Evolutionary conservation across 2,113 vertebrate species (phyloP), one percentile per base, ranked within the genome.

Genomic region (Cyprinus carpio): DNA sequence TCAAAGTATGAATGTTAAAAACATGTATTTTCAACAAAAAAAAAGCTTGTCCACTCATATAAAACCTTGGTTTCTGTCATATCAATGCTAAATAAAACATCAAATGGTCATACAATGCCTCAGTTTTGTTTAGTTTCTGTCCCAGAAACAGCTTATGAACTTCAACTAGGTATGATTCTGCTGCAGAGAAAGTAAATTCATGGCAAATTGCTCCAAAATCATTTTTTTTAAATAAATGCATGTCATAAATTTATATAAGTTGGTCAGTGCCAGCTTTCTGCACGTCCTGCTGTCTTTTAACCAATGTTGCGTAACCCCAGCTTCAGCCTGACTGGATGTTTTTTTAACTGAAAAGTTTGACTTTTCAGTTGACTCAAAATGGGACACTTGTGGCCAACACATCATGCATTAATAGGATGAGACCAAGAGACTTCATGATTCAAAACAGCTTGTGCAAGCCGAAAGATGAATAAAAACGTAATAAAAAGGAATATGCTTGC

Each of bases 361-460:
- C 43, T 69, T 82, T 49, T 58, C n/a, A n/a, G n/a, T n/a, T n/a
- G n/a, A n/a, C n/a, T n/a, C 65, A 82, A 72, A 82, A n/a, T 0
- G 4, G 25, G 8, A 18, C 80, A 71, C 3, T 54, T 83, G 49
- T 72, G 46, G 65, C 23, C 27, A 31, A 69, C 62, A 81, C 60
- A 69, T 82, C 27, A 15, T 71, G 54, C 46, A 37, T 82, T 82
- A 51, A 54, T 51, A 71, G 29, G 65, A 82, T 82, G 64, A 74
- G 81, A 74, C 71, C 81, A 72, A 72, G 31, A 54, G 29, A 23
- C 16, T 62, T 25, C 16, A 46, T 46, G 37, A 31, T 51, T 69
- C 64, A 49, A 20, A 69, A 69, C 64, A 15, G 43, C 9, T 40
- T 0, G 2, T n/a, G 78, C 58, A 46, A 64, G 6, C 15, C 4